Percentiles rank a stretch among this genome's conserved stretches.
phyloP scores from a whole-genome alignment of 1,140 invertebrate genomes.

The Bilobella aurantiaca region DNA sequence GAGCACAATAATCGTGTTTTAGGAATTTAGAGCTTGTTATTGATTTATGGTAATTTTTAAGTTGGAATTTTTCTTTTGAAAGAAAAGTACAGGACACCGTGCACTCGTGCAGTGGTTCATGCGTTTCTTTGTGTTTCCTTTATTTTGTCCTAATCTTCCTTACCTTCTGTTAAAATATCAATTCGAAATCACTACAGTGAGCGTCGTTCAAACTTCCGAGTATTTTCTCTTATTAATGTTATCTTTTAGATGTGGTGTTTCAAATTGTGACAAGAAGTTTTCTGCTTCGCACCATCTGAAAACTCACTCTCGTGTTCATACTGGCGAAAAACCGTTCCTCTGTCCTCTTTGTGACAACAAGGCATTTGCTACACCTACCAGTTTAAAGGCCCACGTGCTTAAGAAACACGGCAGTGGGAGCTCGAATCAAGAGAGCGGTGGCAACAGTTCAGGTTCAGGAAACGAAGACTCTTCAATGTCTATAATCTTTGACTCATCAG shows the following conservation, averaged over 20 bases:
- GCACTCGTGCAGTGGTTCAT: no score
- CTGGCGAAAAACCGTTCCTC: conserved; percentile 28
- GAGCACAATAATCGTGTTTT: conserved; percentile 39
- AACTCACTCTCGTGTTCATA: conserved; percentile 19
- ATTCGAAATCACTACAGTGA: conserved; percentile 70
- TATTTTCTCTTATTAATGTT: no score
- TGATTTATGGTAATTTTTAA: conserved; percentile 93
- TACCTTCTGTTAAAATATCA: no score
- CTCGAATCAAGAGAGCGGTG: no score
- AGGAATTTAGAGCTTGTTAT: conserved; percentile 41
- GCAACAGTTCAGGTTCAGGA: no score
- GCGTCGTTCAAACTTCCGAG: conserved; percentile 65
- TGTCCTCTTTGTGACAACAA: conserved; percentile 20
- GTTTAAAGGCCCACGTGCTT: background rate
- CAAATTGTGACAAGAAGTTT: conserved; percentile 63
- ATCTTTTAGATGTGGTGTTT: conserved; percentile 62
- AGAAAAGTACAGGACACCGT: no score
- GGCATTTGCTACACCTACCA: conserved; percentile 3
- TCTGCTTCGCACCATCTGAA: conserved; percentile 69
- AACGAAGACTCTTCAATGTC: background rate
- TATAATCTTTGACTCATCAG: conserved; percentile 21
- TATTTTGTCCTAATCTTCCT: no score
- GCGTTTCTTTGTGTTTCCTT: no score
- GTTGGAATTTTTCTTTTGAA: no score
- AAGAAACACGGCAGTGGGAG: background rate